Percentiles rank a stretch among this genome's conserved stretches.
Evolutionary conservation across 2,113 vertebrate genomes (phyloP).

Genomic region (Callorhinus ursinus): DNA sequence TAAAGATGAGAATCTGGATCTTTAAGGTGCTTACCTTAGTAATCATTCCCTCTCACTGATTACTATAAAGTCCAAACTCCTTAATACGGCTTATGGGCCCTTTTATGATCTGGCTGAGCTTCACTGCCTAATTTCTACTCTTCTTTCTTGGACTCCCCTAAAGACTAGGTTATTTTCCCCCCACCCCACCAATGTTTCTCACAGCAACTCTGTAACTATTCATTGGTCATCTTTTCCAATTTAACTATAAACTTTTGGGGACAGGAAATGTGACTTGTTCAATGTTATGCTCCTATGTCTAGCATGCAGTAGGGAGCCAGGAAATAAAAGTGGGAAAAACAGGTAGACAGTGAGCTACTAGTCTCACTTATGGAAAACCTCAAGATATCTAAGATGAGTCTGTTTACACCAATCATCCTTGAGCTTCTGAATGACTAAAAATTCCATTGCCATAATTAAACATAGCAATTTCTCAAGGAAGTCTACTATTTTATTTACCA

Average conservation of each 20-base stretch:
- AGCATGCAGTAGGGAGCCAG: neutral
- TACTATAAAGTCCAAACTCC: neutral
- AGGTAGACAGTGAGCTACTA: neutral
- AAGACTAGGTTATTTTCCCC: neutral
- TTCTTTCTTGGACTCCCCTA: neutral
- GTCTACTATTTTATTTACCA: neutral
- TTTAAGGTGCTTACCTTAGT: neutral
- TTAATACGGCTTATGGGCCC: neutral
- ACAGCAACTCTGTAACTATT: neutral
- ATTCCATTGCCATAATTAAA: neutral
- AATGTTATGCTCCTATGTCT: neutral
- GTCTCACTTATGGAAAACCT: neutral
- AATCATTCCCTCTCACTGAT: neutral
- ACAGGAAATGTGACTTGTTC: neutral
- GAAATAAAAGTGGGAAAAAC: neutral
- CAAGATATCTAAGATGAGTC: neutral
- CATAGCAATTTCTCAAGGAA: neutral
- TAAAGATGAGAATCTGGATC: constrained; percentile 4
- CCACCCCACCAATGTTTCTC: neutral
- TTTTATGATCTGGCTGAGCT: neutral
- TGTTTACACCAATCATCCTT: neutral
- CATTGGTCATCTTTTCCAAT: neutral
- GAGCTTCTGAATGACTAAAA: neutral
- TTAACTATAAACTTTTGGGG: neutral
- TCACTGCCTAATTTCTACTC: neutral